Percentiles rank a stretch among this genome's conserved stretches.
Conservation (phyloP, 2,113 vertebrate genomes). For the Spermophilus dauricus region DNA sequence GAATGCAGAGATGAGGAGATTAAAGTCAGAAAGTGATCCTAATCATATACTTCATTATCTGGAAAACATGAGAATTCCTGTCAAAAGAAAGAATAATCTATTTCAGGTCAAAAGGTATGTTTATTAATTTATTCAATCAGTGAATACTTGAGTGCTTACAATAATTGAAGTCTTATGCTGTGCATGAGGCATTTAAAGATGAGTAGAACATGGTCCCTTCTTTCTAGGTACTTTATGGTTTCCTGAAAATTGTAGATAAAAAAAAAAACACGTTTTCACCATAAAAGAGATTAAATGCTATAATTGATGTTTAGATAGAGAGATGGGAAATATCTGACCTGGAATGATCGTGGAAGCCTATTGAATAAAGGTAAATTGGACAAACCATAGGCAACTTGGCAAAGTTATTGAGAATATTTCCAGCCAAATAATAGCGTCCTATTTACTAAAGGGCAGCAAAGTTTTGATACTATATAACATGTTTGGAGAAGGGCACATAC, state of each 20-base stretch:
- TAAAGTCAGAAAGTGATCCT: conserved; percentile 31
- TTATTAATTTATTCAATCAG: background rate
- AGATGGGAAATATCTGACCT: background rate
- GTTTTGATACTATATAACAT: background rate
- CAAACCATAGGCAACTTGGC: background rate
- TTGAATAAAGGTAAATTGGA: background rate
- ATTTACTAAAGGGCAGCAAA: background rate
- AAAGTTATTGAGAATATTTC: background rate
- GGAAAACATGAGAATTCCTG: background rate
- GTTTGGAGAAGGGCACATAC: background rate
- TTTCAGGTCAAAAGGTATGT: conserved; percentile 4
- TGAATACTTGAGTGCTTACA: background rate
- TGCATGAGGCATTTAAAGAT: background rate
- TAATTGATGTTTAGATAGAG: background rate
- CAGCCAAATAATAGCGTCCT: background rate
- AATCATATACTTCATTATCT: background rate
- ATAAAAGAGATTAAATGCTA: background rate
- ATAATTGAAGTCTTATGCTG: background rate
- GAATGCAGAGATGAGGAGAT: background rate
- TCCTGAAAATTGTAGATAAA: background rate
- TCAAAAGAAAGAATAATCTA: background rate
- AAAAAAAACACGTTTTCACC: background rate
- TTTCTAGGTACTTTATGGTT: background rate
- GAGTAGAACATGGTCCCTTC: background rate
- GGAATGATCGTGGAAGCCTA: fast-evolving